These are phyloP conservation scores for Oscheius sp. DNA, from an alignment of 2,888 invertebrate species.

Conservation along the genomic window DNA sequence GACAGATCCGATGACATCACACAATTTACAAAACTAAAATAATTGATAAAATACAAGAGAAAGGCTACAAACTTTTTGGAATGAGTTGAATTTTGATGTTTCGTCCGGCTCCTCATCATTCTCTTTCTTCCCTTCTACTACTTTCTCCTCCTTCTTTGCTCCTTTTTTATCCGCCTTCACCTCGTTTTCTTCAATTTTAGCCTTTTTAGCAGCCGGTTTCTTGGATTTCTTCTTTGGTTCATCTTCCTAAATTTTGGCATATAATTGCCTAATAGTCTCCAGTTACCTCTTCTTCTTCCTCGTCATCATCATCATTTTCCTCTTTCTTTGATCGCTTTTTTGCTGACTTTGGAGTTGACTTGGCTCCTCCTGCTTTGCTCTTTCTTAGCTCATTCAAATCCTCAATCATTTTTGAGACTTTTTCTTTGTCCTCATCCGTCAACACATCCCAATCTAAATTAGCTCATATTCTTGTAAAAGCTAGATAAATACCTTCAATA, in stretches of 20 bases:
- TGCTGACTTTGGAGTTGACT: slow-evolving; percentile 26
- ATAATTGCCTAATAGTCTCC: background rate
- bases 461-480: background rate
- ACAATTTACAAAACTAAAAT: slow-evolving; percentile 57
- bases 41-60: background rate
- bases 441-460: slow-evolving; percentile 41
- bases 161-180: background rate
- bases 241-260: too few species aligned
- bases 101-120: slow-evolving; percentile 36
- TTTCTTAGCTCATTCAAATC: slow-evolving; percentile 47
- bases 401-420: slow-evolving; percentile 51
- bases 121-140: slow-evolving; percentile 24
- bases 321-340: slow-evolving; percentile 1
- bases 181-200: slow-evolving; percentile 6
- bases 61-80: slow-evolving; percentile 41
- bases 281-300: background rate
- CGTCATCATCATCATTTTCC: background rate
- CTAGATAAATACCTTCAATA: slow-evolving; percentile 76
- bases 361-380: slow-evolving; percentile 37
- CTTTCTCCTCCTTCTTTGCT: slow-evolving; percentile 4
- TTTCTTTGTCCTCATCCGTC: slow-evolving; percentile 44
- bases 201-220: slow-evolving; percentile 12
- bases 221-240: background rate
- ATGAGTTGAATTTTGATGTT: slow-evolving; percentile 49
- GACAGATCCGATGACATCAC: slow-evolving; percentile 49